These are phyloP conservation scores for Antheraea pernyi DNA, from an alignment of 1,140 invertebrate genomes.

Conservation along the genomic window DNA sequence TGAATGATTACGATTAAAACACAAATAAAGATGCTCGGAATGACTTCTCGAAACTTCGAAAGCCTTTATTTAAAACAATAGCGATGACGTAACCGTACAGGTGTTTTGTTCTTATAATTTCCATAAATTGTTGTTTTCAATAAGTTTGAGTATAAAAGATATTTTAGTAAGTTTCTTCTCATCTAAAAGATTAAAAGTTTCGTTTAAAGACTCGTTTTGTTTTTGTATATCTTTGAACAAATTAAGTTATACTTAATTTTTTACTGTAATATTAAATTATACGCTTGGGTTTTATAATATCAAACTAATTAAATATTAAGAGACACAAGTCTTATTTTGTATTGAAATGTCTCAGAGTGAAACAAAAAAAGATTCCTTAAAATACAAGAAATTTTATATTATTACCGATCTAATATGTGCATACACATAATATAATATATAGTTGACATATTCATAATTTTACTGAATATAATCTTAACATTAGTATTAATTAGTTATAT, in stretches of 20 bases:
- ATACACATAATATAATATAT: no score
- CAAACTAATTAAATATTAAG: no score
- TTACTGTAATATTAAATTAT: no score
- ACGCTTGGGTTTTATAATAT: no score
- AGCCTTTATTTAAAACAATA: constrained; percentile 35
- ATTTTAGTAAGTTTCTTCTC: neutral
- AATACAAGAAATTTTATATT: no score
- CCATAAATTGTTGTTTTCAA: neutral
- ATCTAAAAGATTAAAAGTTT: neutral
- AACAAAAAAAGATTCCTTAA: no score
- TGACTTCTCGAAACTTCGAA: neutral
- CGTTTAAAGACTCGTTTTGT: neutral
- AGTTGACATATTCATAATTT: no score
- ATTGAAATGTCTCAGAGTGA: no score
- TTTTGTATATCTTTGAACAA: neutral
- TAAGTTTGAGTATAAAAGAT: neutral
- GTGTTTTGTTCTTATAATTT: constrained; percentile 30
- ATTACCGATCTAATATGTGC: no score
- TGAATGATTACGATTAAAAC: neutral
- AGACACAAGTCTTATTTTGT: no score
- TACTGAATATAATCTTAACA: no score
- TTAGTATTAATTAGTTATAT: no score
- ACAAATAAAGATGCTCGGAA: neutral
- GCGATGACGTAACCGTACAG: constrained; percentile 35
- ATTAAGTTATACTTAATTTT: neutral